Conservation (phyloP, 2,113 vertebrate genomes). For the Rhagologus leucostigma region DNA sequence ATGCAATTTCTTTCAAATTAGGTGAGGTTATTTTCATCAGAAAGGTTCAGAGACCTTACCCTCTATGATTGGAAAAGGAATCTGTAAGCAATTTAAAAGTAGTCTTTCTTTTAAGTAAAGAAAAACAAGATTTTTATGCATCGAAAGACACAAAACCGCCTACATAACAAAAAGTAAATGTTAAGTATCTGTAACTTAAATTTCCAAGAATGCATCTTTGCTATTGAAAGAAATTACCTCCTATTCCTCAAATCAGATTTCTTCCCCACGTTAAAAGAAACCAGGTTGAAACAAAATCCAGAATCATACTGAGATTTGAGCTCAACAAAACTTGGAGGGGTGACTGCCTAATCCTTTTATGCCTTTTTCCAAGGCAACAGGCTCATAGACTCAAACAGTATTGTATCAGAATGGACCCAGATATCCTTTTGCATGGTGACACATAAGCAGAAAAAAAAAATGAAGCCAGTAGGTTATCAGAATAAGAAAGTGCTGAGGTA, state of each 20-base stretch:
- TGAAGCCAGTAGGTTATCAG: background rate
- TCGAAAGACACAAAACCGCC: background rate
- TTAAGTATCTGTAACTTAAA: background rate
- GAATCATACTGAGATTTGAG: background rate
- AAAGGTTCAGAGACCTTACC: background rate
- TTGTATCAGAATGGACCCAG: background rate
- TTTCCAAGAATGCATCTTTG: background rate
- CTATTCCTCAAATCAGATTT: background rate
- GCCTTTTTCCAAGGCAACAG: background rate
- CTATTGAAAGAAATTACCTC: background rate
- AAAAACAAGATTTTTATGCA: background rate
- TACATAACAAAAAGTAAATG: background rate
- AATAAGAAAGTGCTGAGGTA: background rate
- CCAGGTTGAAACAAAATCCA: background rate
- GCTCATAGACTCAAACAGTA: fast-evolving
- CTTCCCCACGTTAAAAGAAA: background rate
- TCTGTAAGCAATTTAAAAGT: background rate
- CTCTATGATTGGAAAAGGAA: background rate
- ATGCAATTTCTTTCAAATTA: conserved; percentile 22
- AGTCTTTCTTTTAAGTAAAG: background rate
- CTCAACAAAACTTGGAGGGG: background rate
- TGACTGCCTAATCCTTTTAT: background rate
- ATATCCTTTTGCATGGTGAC: background rate
- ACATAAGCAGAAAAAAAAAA: background rate
- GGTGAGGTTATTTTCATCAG: conserved; percentile 6